Base-by-base conservation (phyloP, 2,113 vertebrate genomes). In the Pandion haliaetus region DNA sequence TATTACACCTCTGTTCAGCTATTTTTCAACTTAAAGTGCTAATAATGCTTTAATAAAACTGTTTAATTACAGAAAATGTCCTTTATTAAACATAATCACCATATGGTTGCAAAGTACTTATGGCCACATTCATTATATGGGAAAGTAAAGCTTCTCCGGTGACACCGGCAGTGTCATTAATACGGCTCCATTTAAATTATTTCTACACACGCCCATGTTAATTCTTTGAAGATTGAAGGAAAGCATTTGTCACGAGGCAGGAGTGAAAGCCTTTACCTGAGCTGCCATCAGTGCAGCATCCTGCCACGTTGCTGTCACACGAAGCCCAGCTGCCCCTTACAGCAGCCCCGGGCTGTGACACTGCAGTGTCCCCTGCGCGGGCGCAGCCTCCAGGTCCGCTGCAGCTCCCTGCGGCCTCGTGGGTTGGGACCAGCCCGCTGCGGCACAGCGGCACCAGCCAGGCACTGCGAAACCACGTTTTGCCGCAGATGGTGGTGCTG, bases 21-120 rank as follows among this genome's bases (percentile, higher is more conserved):
- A 93, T 95, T 97, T 94, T 93, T 97, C 95, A 95, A 86, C 82
- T 83, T 94, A 92, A 95, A 94, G 88, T 85, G 72, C 94, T 96
- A 97, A 95, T 93, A 97, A 92, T 84, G 92, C 92, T 92, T 92
- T 94, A 95, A 94, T 96, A 95, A 96, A 96, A 86, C 67, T 83
- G 67, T 90, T 94, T 97, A 95, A 96, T 95, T 97, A 81, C 92
- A 52, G 69, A 82, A 94, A 93, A 93, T 88, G 79, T 81, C 94
- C 88, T 83, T 92, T 93, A 96, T 95, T 95, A 90, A 86, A 70
- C 79, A 31, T 59, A 78, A 95, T 88, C 91, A 40, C 87, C 96
- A 34, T 78, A 94, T 78, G 94, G 95, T 55, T 66, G 92, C 65
- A 11, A 74, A 92, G 90, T 40, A 47, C 95, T 95, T 86, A 86